Evolutionary conservation across 2,797 vertebrate genomes (phyloP).

Genomic region (Pseudochirops cupreus): DNA sequence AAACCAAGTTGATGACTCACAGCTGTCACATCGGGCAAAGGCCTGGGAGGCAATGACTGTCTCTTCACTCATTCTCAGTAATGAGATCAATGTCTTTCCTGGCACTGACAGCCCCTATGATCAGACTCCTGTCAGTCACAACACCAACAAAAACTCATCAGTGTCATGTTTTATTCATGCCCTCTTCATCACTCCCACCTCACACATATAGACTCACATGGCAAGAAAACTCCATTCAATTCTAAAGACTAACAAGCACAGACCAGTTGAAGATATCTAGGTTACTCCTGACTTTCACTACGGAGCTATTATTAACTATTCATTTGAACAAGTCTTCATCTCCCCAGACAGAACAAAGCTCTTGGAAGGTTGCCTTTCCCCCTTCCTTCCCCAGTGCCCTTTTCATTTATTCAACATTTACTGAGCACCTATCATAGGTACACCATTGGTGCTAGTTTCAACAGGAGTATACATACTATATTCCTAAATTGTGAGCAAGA

Average conservation of each 20-base stretch:
- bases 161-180: constrained; percentile 23
- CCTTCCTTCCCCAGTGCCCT: not conserved
- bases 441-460: not conserved
- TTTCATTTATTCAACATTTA: not conserved
- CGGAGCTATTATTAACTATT: not conserved
- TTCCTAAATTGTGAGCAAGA: not conserved
- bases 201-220: not conserved
- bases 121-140: constrained; percentile 56
- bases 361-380: not conserved
- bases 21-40: not conserved
- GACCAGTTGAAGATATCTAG: not conserved
- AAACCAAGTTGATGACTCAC: not conserved
- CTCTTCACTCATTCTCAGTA: constrained; percentile 54
- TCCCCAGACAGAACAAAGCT: not conserved
- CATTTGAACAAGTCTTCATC: not conserved
- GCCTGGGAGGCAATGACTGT: constrained; percentile 24
- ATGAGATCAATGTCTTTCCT: constrained; percentile 51
- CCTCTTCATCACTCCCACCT: constrained; percentile 30
- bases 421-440: not conserved
- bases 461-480: not conserved
- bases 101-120: constrained; percentile 45
- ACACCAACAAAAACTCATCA: constrained; percentile 53
- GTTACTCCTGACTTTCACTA: not conserved
- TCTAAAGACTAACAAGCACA: not conserved
- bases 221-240: not conserved